Base-by-base conservation (phyloP, 2,888 invertebrate genomes). In the Petrolisthes cinctipes region DNA sequence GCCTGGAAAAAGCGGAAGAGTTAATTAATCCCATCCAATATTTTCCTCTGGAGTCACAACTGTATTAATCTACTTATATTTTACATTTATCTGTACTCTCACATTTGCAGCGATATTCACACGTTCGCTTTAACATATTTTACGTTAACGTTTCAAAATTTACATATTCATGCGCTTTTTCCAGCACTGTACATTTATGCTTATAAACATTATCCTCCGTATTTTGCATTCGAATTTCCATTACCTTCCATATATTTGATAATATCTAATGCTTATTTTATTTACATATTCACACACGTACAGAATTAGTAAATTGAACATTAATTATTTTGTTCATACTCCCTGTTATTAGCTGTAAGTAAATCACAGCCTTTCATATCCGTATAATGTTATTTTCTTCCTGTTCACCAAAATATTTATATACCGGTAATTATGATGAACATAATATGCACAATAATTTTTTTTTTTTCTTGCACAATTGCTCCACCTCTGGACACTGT, bases 81-180 rank as follows among this genome's bases (percentile, higher is more conserved):
- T n/a, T 71, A 71, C 71, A 71, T 71, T 71, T 71, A 71, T 71
- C 71, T 71, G n/a, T n/a, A 71, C 71, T n/a, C 14, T 71, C 71
- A n/a, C 71, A 71, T n/a, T 71, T 71, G 20, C 71, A 71, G 20
- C 71, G 71, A 71, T 71, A 71, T 71, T 71, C 71, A 71, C 71
- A 71, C 71, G 20, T 71, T 71, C 7, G 20, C 71, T 71, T 71
- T 71, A 71, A 71, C 71, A 71, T 71, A 71, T 71, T n/a, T 71
- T 71, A 71, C 71, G 71, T 71, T 71, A 71, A 71, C 71, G 71
- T 20, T 71, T 20, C 17, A 17, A 71, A 17, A 71, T 71, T 71
- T 71, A 20, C 71, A 71, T 71, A 71, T 71, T 14, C 71, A 71
- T 71, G 14, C 20, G 71, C 71, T 71, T 71, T 71, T 14, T 61